Percentiles rank a stretch among this genome's conserved stretches.
phyloP scores from a whole-genome alignment of 2,888 invertebrate species.

The Amphiduros pacificus region DNA sequence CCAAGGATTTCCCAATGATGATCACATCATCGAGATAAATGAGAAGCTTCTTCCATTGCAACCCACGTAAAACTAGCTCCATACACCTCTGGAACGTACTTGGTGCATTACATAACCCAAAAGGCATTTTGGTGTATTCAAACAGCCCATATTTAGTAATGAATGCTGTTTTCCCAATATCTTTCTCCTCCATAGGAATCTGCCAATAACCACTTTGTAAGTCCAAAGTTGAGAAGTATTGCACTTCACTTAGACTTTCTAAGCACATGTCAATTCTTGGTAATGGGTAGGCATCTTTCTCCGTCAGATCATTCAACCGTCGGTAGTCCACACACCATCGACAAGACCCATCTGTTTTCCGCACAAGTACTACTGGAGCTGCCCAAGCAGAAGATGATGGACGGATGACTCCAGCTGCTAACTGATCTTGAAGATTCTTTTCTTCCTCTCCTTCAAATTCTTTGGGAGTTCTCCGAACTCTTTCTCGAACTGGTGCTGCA shows the following conservation, averaged over 20 bases:
- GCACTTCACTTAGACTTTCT: neutral
- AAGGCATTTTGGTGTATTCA: neutral
- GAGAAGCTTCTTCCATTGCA: neutral
- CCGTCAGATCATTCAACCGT: neutral
- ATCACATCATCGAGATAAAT: neutral
- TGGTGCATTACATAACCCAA: slow-evolving; percentile 12
- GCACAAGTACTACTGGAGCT: neutral
- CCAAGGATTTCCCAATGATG: neutral
- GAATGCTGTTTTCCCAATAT: neutral
- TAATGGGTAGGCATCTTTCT: neutral
- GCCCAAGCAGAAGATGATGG: neutral
- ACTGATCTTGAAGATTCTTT: neutral
- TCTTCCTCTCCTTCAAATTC: neutral
- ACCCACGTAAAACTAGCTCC: neutral
- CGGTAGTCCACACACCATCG: neutral
- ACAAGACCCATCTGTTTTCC: neutral
- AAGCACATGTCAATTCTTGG: neutral
- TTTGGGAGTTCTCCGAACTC: neutral
- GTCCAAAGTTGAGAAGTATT: neutral
- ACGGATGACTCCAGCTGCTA: neutral
- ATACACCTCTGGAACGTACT: neutral
- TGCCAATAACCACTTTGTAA: slow-evolving; percentile 3
- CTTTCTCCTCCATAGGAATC: neutral
- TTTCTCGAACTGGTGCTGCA: neutral
- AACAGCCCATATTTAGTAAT: neutral